These are phyloP conservation scores for Venusia cambrica DNA, from an alignment of 2,888 invertebrate genomes.

Conservation along the genomic window DNA sequence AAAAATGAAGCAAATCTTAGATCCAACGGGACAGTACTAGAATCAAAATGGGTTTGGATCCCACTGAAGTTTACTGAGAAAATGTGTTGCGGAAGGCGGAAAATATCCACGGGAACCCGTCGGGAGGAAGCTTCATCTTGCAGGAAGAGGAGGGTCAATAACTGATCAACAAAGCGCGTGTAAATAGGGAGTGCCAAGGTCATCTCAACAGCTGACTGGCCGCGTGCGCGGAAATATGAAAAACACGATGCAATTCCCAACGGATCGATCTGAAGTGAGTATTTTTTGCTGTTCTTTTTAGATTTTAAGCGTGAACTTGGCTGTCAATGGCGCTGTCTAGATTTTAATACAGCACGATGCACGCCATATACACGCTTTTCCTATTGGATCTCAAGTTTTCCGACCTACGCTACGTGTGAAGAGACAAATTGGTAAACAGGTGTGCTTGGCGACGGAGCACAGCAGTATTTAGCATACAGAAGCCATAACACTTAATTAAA, in stretches of 20 bases:
- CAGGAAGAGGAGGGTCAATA: constrained; percentile 65
- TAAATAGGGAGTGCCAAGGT: constrained; percentile 71
- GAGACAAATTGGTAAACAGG: constrained; percentile 47
- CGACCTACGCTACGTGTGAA: constrained; percentile 25
- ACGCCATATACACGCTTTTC: constrained; percentile 13
- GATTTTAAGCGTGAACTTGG: constrained; percentile 10
- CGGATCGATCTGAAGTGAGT: constrained; percentile 48
- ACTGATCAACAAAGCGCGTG: constrained; percentile 45
- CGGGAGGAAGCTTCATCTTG: constrained; percentile 74
- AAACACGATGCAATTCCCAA: constrained; percentile 33
- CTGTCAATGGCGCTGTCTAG: constrained; percentile 13
- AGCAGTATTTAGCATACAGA: constrained; percentile 57
- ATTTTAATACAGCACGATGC: constrained; percentile 14
- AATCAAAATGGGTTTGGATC: constrained; percentile 64
- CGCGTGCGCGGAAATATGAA: constrained; percentile 61
- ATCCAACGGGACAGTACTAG: constrained; percentile 70
- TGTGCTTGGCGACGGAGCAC: constrained; percentile 44
- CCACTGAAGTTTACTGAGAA: constrained; percentile 73
- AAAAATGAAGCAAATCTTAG: constrained; percentile 58
- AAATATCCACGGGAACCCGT: constrained; percentile 64
- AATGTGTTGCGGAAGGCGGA: constrained; percentile 75
- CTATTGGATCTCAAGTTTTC: constrained; percentile 12
- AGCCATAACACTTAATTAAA: constrained; percentile 45
- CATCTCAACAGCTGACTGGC: constrained; percentile 70
- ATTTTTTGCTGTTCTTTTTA: constrained; percentile 30